A percentile compares a stretch with the other conserved stretches of the same genome.
phyloP scores from a whole-genome alignment of 1,140 invertebrate genomes.

The Dreissena polymorpha region DNA sequence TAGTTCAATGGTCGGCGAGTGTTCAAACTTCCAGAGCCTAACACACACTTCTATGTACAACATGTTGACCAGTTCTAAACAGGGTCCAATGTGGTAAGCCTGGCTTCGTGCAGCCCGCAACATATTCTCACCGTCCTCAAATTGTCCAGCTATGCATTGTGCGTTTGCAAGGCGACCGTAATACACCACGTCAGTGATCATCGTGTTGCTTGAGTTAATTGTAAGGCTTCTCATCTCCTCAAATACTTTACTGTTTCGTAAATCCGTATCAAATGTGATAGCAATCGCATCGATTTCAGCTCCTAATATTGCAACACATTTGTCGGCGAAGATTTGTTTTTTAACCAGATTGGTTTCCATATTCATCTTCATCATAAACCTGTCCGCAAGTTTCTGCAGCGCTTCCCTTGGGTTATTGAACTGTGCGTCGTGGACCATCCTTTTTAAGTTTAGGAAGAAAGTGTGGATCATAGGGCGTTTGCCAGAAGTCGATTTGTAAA shows the following conservation, averaged over 20 bases:
- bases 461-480: conserved; percentile 8
- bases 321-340: conserved; percentile 22
- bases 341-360: neutral
- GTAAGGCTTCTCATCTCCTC: conserved; percentile 5
- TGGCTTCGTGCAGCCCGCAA: conserved; percentile 6
- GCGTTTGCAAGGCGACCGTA: conserved; percentile 18
- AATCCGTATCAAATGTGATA: conserved; percentile 14
- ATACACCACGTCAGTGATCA: conserved; percentile 17
- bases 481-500: conserved; percentile 20
- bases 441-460: conserved; percentile 25
- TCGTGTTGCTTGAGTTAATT: conserved; percentile 16
- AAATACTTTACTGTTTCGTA: neutral
- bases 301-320: conserved; percentile 28
- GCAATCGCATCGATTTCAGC: conserved; percentile 41
- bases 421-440: conserved; percentile 40
- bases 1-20: neutral
- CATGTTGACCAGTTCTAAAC: conserved; percentile 35
- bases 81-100: conserved; percentile 10
- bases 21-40: conserved; percentile 30
- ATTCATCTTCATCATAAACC: conserved; percentile 6
- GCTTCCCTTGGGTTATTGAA: conserved; percentile 21
- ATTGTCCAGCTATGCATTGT: conserved; percentile 10
- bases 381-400: neutral
- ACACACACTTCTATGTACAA: conserved; percentile 29
- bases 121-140: conserved; percentile 13